Base-by-base conservation (phyloP, 2,888 invertebrate species). In the Xanthorhoe designata region DNA sequence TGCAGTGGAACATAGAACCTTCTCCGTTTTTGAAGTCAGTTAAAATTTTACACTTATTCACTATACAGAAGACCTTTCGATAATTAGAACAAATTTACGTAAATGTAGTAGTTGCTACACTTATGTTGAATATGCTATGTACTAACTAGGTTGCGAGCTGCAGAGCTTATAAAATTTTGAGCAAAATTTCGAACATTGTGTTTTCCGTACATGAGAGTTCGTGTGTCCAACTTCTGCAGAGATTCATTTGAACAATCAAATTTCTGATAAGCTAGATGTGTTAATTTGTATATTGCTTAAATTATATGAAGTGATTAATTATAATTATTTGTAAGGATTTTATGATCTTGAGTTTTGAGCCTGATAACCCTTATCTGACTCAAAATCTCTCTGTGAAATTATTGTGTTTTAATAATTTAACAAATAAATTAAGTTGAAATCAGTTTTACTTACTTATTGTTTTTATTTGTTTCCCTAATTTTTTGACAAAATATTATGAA, bases 151-250 rank as follows among this genome's bases (percentile, higher is more conserved):
- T 18, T 49, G 61, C 32, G 13, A 53, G 47, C 18, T 47, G 54
- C 18, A 38, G 38, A 53, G 64, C 58, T 64, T 55, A 55, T 65
- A 55, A 51, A 60, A 56, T 65, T 59, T 59, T 13, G 60, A 32
- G 56, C 45, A 17, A 19, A 61, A 60, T 61, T 65, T 47, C 15
- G 24, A 56, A 65, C 45, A 61, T 56, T 56, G 47, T 52, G 18
- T 42, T 59, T 49, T n/a, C 56, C 50, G 10, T 38, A 45, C 53
- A 65, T 35, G 64, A 50, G 52, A 56, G 19, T 51, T 60, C 17
- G 60, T 47, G 55, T 55, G n/a, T 45, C 50, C 24, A 51, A 45
- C 55, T 55, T 56, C 47, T 45, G 17, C 45, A 15, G 45, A 52
- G 19, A 56, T 47, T 45, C 15, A 56, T 51, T 65, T 32, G 13